Evolutionary conservation across 2,888 invertebrate species (phyloP), one percentile per base, ranked within the genome.

Genomic region (Stenoptilia bipunctidactyla): DNA sequence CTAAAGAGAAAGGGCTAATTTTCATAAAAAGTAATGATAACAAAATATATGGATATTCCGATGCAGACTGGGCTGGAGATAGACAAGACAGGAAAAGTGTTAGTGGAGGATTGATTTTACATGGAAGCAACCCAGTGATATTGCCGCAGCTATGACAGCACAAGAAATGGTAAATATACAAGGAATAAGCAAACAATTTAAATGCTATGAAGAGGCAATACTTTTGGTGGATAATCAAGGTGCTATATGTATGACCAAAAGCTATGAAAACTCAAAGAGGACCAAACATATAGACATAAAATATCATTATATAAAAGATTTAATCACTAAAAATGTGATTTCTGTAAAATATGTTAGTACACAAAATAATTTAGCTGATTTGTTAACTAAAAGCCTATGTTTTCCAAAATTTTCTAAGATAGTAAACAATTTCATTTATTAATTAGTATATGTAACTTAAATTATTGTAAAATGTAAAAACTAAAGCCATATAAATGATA

Each of bases 31-130:
- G 13, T 15, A 33, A 15, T 4, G 34, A 43, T 40, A 33, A 15
- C 13, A 40, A 38, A 12, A 27, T 43, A 27, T 43, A 40, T 43
- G 40, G 40, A 35, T 42, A 34, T 27, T 42, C 40, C 5, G 40
- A 40, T 34, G 34, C 40, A 15, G 39, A 42, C 35, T 42, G 42
- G 40, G 42, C 42, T 15, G 41, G 41, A 30, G 41, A 40, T 20
- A 20, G 14, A 25, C 36, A 33, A n/a, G 15, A 34, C 9, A 34
- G 34, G 13, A 34, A 34, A 14, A 34, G 34, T 34, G 14, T 27
- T 3, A 38, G 27, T 13, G 38, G 38, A 2, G 38, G 27, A 25
- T 10, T 38, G 4, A 27, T 38, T 25, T 38, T 38, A 13, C 27
- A 27, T n/a, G 38, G 27, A n/a, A 15, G 15, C 13, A 34, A 34